Base-by-base conservation (phyloP, 2,113 vertebrate species). In the Actenoides hombroni region DNA sequence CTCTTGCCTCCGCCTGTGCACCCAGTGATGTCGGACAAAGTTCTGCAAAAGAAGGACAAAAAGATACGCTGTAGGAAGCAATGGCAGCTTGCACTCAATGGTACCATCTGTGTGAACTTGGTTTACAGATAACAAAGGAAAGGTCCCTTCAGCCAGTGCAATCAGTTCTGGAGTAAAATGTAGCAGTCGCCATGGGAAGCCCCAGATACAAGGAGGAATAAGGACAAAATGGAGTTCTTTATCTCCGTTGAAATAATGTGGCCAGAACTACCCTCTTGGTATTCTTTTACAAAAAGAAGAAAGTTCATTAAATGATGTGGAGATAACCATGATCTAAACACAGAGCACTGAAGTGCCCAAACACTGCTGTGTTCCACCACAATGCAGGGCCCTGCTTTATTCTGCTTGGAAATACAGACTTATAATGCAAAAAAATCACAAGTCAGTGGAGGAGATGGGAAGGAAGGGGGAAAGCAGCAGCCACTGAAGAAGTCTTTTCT, bases 11-110 rank as follows among this genome's bases (percentile, higher is more conserved):
- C 99, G 97, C 54, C 99, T 98, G 97, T 99, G 99, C 44, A 99
- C 99, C 99, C 99, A 99, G 97, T 99, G 99, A 90, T 99, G 99
- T 92, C 99, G 98, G 90, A 99, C 98, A 70, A 98, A 98, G 92
- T 99, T 99, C 98, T 99, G 98, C 92, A 97, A 93, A 81, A 73
- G 85, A 56, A 94, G 24, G 48, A 91, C 28, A 73, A 83, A 88
- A 65, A 48, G 6, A 14, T 3, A 2, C 2, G 6, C 39, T 57
- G 28, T 0, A 78, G 51, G 33, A 71, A 86, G 25, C 25, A 44
- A 5, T 10, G 21, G 11, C 17, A 88, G 31, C 11, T 48, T 74
- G 24, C 12, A 7, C 16, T 88, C 40, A 35, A 2, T 2, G 5
- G 28, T 64, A 60, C 5, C 28, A 51, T 39, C n/a, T 57, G 11